Base-by-base conservation (phyloP, 2,888 invertebrate species). In the Abscondita cerata region DNA sequence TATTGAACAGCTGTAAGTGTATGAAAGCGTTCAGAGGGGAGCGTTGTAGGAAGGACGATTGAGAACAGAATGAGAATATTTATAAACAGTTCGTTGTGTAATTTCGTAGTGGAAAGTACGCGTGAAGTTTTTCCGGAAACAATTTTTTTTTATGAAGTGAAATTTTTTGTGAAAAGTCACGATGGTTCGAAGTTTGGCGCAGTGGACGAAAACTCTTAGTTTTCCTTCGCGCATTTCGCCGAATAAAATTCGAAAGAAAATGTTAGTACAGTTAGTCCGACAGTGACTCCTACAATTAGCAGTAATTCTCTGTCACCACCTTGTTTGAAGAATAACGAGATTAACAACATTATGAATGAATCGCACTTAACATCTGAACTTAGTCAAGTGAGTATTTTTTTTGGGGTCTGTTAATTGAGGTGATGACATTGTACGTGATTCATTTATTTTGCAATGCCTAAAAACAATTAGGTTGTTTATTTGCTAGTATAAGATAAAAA, bases 151-250 rank as follows among this genome's bases (percentile, higher is more conserved):
- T 1, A 13, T 9, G 13, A 15, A 13, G 41, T 15, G 41, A 41
- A 41, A 13, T 41, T 13, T 15, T 16, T 41, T 16, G 41, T 12
- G 18, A 25, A 44, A 3, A 18, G 16, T 18, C 15, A 44, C 25
- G 4, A 93, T 93, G 93, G 93, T 93, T 81, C 91, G 93, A 73
- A 93, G 92, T 83, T 83, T 93, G 76, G 88, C 92, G 65, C 92
- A 93, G 85, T 93, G 93, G 93, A 93, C 93, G 82, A 93, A 93
- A 85, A 93, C 93, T 72, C 85, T 93, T 78, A 93, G 93, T 85
- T 93, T 93, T 81, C 93, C 93, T 65, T 89, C 93, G 75, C 86
- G 93, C 81, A 85, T 93, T 76, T 92, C 92, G 62, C 92, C 93
- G 12, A 91, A 92, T 79, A 88, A 91, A 87, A 87, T 57, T 87